These are phyloP conservation scores for Xiphophorus birchmanni DNA, from an alignment of 2,797 vertebrate species.

Conservation along the genomic window DNA sequence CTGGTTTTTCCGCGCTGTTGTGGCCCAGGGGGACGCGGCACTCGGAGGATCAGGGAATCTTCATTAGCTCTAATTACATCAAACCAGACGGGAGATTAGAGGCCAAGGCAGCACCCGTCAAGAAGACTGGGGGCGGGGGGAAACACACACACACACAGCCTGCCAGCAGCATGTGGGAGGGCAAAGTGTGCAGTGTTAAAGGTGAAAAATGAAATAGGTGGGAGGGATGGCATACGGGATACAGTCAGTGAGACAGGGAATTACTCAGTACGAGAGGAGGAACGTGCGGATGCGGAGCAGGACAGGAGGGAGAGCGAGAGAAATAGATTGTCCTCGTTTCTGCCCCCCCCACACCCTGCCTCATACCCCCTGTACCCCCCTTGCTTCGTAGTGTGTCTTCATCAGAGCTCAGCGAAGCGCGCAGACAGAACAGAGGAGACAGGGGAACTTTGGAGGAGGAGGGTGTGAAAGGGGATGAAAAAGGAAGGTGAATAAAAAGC, in stretches of 20 bases:
- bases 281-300: conserved; percentile 34
- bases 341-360: conserved; percentile 10
- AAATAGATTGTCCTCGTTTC: conserved; percentile 73
- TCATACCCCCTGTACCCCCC: not conserved
- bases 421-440: conserved; percentile 61
- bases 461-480: conserved; percentile 30
- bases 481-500: conserved; percentile 43
- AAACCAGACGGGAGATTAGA: conserved; percentile 81
- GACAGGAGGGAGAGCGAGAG: conserved; percentile 54
- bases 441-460: conserved; percentile 44
- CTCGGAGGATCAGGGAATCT: conserved; percentile 80
- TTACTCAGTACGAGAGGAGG: conserved; percentile 50
- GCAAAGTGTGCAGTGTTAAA: conserved; percentile 61
- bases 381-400: conserved; percentile 72
- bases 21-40: conserved; percentile 70
- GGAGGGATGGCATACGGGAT: conserved; percentile 55
- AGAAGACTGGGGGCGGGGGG: conserved; percentile 33
- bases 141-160: conserved; percentile 33
- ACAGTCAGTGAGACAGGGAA: conserved; percentile 54
- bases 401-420: conserved; percentile 74
- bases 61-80: conserved; percentile 84
- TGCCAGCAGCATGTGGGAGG: conserved; percentile 49
- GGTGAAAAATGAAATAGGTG: conserved; percentile 65
- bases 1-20: conserved; percentile 67
- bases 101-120: conserved; percentile 72